Evolutionary conservation across 2,888 invertebrate genomes (phyloP), one percentile per base, ranked within the genome.

Genomic region (Julus scandinavius): DNA sequence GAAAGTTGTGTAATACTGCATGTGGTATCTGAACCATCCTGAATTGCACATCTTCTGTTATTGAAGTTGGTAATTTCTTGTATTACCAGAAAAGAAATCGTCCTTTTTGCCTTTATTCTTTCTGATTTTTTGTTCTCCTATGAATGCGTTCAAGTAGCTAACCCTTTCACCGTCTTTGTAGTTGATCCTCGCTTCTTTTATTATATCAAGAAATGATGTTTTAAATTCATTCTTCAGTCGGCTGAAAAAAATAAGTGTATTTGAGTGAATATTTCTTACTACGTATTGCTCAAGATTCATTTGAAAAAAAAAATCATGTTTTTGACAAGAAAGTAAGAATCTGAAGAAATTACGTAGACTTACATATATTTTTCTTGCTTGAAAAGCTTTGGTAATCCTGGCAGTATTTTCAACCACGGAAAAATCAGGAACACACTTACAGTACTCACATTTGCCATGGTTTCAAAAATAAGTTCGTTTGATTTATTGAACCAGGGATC

Each of bases 21-120:
- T 29, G 89, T 89, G 11, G 89, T 89, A 40, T 89, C 87, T 13
- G 87, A 49, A 45, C 89, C 89, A 54, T n/a, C n/a, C n/a, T n/a
- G n/a, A n/a, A n/a, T n/a, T 5, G 9, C 9, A 49, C n/a, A n/a
- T n/a, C n/a, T n/a, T n/a, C n/a, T n/a, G n/a, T n/a, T n/a, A n/a
- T n/a, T n/a, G n/a, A n/a, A n/a, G n/a, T n/a, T n/a, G n/a, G n/a
- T n/a, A n/a, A n/a, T n/a, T n/a, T n/a, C n/a, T n/a, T n/a, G n/a
- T n/a, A 29, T 83, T 83, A 83, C 83, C 83, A 1, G 83, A 17
- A 9, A 83, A 83, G 6, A 3, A 1, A 1, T 29, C 1, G 29
- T 83, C 83, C 1, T 83, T 38, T 83, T 83, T 7, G 3, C 4
- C 29, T 29, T 29, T 29, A 83, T 38, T 3, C 17, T 83, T 3